Base-by-base conservation (phyloP, 2,797 vertebrate genomes). In the Falco biarmicus region DNA sequence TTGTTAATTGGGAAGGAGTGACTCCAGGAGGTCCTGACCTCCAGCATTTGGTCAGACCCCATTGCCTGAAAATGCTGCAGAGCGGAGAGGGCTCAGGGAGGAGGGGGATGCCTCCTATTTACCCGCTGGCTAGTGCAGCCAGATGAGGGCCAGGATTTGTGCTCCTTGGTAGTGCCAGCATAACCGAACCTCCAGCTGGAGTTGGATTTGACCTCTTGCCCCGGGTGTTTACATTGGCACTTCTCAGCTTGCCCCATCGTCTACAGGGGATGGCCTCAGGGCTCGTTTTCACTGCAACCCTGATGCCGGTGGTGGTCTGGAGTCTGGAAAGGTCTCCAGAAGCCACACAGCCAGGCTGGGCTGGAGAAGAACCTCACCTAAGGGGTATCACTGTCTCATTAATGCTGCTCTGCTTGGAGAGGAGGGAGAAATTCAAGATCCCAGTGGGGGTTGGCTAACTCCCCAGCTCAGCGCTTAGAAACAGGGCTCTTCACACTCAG, bases 1-100 rank as follows among this genome's bases (percentile, higher is more conserved):
- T 93, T 91, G 50, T 88, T 96, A 89, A 93, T 89, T 90, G 71
- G 92, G 60, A 89, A 48, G 0, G 2, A 89, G 82, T 56, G 78
- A 70, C 73, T 96, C 90, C 81, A 77, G 78, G 84, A 90, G 87
- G 89, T 76, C 56, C 75, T 90, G 92, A 92, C 95, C 90, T 85
- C 41, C 43, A 20, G 78, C 3, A 0, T 60, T 82, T 80, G 89
- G 71, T 89, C 89, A 78, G 78, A 87, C 31, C 66, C 39, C 0
- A 0, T 5, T 63, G 86, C 84, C 64, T 84, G 80, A 1, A 3
- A 74, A 66, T 15, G 80, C 90, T 51, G 45, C 1, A 0, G 74
- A 78, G 76, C 1, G 0, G 51, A 5, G 11, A 63, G 28, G 34
- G 41, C 77, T 87, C 54, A 11, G 29, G 73, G 45, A 90, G 66